phyloP scores from a whole-genome alignment of 2,888 invertebrate genomes.

The Anaspis maculata region DNA sequence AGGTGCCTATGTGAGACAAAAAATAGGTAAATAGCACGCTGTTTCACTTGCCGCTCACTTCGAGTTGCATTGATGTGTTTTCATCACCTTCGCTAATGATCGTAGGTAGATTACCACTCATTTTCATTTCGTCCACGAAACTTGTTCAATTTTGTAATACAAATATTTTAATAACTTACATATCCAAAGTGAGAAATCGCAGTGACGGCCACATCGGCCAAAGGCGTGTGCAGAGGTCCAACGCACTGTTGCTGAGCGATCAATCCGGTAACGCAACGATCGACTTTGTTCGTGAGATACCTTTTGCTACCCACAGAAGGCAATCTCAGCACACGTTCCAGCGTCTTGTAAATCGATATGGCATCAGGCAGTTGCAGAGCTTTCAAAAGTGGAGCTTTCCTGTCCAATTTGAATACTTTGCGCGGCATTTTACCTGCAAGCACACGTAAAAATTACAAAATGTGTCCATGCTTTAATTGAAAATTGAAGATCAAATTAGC shows the following conservation, averaged over 20 bases:
- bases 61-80: too few species aligned
- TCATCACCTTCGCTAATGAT: too few species aligned
- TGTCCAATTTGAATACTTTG: slow-evolving; percentile 52
- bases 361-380: slow-evolving; percentile 38
- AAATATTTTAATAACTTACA: slow-evolving; percentile 38
- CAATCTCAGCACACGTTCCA: slow-evolving; percentile 73
- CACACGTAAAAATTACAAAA: slow-evolving; percentile 19
- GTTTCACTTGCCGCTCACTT: too few species aligned
- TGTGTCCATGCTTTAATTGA: neutral
- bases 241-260: slow-evolving; percentile 98
- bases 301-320: slow-evolving; percentile 93
- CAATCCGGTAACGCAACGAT: slow-evolving; percentile 89
- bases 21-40: too few species aligned
- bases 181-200: slow-evolving; percentile 77
- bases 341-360: slow-evolving; percentile 53
- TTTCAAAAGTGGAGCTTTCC: slow-evolving; percentile 27
- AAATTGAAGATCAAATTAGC: too few species aligned
- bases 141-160: neutral
- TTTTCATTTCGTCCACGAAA: too few species aligned
- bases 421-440: slow-evolving; percentile 67
- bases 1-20: too few species aligned
- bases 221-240: slow-evolving; percentile 91
- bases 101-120: too few species aligned
- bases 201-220: slow-evolving; percentile 88
- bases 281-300: slow-evolving; percentile 91